Percentiles rank a stretch among this genome's conserved stretches.
phyloP scores from a whole-genome alignment of 2,888 invertebrate species.

The Cosmia trapezina region DNA sequence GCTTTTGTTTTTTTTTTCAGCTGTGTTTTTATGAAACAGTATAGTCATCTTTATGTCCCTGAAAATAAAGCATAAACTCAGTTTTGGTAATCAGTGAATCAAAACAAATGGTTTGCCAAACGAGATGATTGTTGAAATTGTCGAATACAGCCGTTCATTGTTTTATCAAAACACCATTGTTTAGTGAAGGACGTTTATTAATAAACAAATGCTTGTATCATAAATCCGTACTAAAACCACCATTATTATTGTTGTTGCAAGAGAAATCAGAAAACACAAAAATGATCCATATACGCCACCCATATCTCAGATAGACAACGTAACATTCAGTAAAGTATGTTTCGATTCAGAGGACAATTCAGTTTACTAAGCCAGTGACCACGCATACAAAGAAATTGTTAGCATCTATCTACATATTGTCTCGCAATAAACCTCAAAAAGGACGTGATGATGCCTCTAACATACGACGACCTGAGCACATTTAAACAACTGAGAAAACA shows the following conservation, averaged over 20 bases:
- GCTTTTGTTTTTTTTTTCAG: slow-evolving; percentile 10
- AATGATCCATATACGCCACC: neutral
- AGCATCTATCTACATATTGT: slow-evolving; percentile 42
- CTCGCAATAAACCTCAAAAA: no score
- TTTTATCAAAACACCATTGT: neutral
- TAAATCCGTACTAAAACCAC: no score
- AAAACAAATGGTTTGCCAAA: neutral
- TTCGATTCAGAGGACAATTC: slow-evolving; percentile 23
- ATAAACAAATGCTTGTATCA: neutral
- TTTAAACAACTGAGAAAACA: no score
- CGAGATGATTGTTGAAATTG: neutral
- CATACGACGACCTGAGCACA: no score
- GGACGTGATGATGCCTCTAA: no score
- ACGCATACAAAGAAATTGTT: slow-evolving; percentile 30
- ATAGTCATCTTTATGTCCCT: neutral
- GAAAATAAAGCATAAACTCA: neutral
- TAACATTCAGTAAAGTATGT: neutral
- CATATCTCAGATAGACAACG: neutral
- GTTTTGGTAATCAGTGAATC: slow-evolving; percentile 4
- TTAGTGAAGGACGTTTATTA: neutral
- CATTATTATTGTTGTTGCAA: neutral
- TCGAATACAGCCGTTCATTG: neutral
- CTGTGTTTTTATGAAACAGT: neutral
- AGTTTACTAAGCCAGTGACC: slow-evolving; percentile 41
- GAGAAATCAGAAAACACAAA: neutral